Conservation (phyloP, 2,113 vertebrate genomes). For the Tragulus kanchil region DNA sequence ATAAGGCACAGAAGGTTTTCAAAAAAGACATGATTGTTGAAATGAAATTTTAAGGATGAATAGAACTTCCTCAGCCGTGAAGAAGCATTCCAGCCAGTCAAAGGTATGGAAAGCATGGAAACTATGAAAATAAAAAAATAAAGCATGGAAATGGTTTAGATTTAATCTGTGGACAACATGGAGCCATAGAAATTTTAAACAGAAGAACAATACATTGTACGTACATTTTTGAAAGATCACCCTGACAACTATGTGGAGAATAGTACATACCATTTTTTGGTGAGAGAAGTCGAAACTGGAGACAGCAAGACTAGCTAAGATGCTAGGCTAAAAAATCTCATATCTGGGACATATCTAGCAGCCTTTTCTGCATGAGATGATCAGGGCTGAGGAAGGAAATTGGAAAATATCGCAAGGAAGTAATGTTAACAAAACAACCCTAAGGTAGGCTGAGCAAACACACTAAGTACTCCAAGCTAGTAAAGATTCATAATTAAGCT, state of each 20-base stretch:
- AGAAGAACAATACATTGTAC: background rate
- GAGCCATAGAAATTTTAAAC: background rate
- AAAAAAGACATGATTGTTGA: background rate
- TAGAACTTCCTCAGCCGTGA: background rate
- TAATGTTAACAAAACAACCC: background rate
- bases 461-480: background rate
- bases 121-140: background rate
- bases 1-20: background rate
- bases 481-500: slow-evolving; percentile 51
- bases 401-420: background rate
- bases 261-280: background rate
- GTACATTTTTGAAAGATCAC: slow-evolving; percentile 21
- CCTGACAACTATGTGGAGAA: background rate
- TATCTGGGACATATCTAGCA: background rate
- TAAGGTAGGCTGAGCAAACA: no score
- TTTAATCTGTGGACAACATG: background rate
- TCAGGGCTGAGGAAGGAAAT: background rate
- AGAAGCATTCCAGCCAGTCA: background rate
- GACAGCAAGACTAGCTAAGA: background rate
- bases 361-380: background rate
- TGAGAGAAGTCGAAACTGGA: background rate
- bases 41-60: background rate
- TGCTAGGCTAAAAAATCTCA: background rate
- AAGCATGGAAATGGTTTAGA: background rate
- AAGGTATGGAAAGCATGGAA: background rate